Evolutionary conservation across 1,140 invertebrate species (phyloP).

Genomic region (Scaptomyza hsui): DNA sequence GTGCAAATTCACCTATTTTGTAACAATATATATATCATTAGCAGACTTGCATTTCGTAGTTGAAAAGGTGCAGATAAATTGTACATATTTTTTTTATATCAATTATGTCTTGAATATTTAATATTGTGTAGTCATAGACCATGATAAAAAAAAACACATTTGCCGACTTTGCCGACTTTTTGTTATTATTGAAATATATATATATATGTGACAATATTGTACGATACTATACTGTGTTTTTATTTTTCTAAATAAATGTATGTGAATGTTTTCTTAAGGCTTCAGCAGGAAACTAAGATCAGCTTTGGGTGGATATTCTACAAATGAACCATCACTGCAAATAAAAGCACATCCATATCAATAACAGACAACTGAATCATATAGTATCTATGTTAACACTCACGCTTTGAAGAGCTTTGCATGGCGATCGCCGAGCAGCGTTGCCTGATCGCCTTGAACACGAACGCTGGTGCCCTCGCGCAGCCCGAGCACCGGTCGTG

Average conservation of each 20-base stretch:
- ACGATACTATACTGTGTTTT: not conserved
- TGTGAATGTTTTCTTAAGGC: constrained; percentile 20
- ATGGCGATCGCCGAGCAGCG: constrained; percentile 86
- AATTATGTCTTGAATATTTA: not conserved
- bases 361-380: not conserved
- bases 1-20: too few species aligned
- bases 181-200: not conserved
- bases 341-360: constrained; percentile 35
- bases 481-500: constrained; percentile 88
- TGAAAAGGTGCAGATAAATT: too few species aligned
- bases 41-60: too few species aligned
- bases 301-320: constrained; percentile 85
- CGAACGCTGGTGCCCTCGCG: constrained; percentile 89
- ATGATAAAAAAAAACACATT: too few species aligned
- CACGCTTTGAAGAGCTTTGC: constrained; percentile 89
- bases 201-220: constrained; percentile 4
- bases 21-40: too few species aligned
- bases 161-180: constrained; percentile 28
- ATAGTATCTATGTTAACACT: constrained; percentile 58
- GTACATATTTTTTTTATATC: constrained; percentile 6
- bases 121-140: constrained; percentile 3
- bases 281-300: constrained; percentile 87
- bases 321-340: constrained; percentile 85
- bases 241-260: constrained; percentile 28
- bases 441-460: constrained; percentile 86